phyloP scores from a whole-genome alignment of 2,888 invertebrate genomes.

The Catocala nupta region DNA sequence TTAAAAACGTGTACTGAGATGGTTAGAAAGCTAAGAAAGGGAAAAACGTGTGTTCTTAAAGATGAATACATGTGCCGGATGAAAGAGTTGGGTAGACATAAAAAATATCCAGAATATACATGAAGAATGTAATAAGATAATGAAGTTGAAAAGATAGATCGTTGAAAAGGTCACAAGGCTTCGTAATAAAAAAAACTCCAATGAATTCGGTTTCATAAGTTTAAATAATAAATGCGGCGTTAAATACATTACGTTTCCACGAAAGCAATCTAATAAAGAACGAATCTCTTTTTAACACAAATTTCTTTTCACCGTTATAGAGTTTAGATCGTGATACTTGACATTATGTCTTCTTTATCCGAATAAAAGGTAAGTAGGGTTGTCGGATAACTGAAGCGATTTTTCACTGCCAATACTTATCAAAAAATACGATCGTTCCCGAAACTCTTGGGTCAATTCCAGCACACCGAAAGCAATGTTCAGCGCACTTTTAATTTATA shows the following conservation, averaged over 20 bases:
- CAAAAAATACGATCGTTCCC: constrained; percentile 34
- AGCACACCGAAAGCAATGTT: constrained; percentile 10
- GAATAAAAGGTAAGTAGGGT: constrained; percentile 46
- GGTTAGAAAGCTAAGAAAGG: too few relatives aligned
- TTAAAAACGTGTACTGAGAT: too few relatives aligned
- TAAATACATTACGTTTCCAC: constrained; percentile 37
- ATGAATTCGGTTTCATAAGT: constrained; percentile 22
- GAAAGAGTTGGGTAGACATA: too few relatives aligned
- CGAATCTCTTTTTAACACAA: constrained; percentile 33
- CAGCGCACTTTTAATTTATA: constrained; percentile 19
- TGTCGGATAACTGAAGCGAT: constrained; percentile 29
- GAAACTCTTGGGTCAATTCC: constrained; percentile 34
- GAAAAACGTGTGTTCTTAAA: too few relatives aligned
- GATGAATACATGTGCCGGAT: too few relatives aligned
- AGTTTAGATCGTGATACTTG: constrained; percentile 53
- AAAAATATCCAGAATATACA: too few relatives aligned
- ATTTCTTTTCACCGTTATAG: constrained; percentile 36
- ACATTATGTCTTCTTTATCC: constrained; percentile 61
- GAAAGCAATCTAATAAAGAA: constrained; percentile 31
- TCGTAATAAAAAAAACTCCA: background rate
- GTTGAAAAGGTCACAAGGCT: too few relatives aligned
- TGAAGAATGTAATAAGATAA: too few relatives aligned
- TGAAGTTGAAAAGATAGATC: too few relatives aligned
- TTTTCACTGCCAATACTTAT: constrained; percentile 39
- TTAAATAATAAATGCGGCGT: constrained; percentile 23